Percentiles rank a stretch among this genome's conserved stretches.
Evolutionary conservation across 1,140 invertebrate species (phyloP).

Genomic region (Drosophila sechellia): DNA sequence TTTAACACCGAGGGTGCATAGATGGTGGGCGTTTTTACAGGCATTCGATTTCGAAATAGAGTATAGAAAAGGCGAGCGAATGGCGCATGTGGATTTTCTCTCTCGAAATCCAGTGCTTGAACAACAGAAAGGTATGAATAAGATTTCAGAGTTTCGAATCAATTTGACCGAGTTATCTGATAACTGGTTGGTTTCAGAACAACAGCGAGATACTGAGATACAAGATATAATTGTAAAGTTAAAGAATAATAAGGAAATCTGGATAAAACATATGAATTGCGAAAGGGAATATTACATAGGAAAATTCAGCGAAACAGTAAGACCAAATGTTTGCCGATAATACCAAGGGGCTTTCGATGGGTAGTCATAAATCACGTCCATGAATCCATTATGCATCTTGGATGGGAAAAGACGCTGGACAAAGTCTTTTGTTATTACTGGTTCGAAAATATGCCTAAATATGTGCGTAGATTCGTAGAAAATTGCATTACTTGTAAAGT

Average conservation of each 20-base stretch:
- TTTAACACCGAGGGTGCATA: background rate
- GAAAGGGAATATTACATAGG: background rate
- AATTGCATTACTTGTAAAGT: conserved; percentile 4
- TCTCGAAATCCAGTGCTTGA: background rate
- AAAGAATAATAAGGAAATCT: background rate
- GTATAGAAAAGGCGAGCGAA: background rate
- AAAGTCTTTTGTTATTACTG: background rate
- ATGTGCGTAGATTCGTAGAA: conserved; percentile 5
- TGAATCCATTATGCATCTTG: conserved; percentile 9
- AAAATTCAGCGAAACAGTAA: conserved; percentile 10
- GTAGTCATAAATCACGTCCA: conserved; percentile 1
- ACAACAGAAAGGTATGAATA: background rate
- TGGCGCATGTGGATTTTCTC: background rate
- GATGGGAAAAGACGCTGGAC: conserved; percentile 12
- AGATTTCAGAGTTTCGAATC: too few relatives aligned
- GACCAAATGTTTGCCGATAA: background rate
- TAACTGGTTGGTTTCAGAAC: background rate
- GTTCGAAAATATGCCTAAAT: background rate
- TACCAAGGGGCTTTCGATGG: conserved; percentile 2
- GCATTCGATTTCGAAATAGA: background rate
- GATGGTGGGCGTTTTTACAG: conserved; percentile 10
- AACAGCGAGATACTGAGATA: background rate
- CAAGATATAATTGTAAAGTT: background rate
- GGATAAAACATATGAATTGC: background rate
- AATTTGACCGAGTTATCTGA: background rate